Percentiles rank a stretch among this genome's conserved stretches.
These are phyloP conservation scores for Tachysurus vachellii DNA, from an alignment of 2,113 vertebrate species.

Conservation along the genomic window DNA sequence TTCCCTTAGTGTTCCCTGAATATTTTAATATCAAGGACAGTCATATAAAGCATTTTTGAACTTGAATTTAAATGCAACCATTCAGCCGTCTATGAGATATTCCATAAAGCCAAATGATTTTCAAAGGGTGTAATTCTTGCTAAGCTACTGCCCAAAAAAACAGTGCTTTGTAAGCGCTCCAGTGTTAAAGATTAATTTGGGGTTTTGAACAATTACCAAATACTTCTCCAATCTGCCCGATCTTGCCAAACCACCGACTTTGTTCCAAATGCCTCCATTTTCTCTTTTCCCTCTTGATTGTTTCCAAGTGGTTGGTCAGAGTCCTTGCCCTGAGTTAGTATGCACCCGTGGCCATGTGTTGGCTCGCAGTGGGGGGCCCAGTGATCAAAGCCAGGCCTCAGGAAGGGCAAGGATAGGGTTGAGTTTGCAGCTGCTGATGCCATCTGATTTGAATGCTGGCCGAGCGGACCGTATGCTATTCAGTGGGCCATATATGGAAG, in stretches of 20 bases:
- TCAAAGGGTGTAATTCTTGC: conserved; percentile 33
- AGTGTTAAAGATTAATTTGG: conserved; percentile 42
- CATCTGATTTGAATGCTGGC: conserved; percentile 60
- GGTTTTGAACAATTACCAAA: conserved; percentile 48
- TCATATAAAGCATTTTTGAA: no score
- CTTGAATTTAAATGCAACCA: conserved; percentile 11
- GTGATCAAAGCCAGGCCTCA: conserved; percentile 60
- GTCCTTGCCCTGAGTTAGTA: conserved; percentile 52
- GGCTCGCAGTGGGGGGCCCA: conserved; percentile 58
- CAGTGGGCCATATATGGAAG: conserved; percentile 41
- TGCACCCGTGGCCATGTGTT: conserved; percentile 58
- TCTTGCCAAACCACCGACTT: conserved; percentile 43
- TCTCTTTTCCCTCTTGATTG: conserved; percentile 52
- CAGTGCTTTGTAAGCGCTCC: conserved; percentile 38
- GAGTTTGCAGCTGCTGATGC: conserved; percentile 58
- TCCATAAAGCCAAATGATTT: conserved; percentile 45
- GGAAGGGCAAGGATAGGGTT: conserved; percentile 59
- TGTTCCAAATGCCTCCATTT: conserved; percentile 53
- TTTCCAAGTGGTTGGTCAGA: conserved; percentile 52
- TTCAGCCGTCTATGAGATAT: conserved; percentile 35
- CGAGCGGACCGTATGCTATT: conserved; percentile 49
- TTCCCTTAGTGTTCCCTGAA: no score
- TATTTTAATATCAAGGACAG: no score
- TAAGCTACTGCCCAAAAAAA: conserved; percentile 30
- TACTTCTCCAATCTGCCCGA: conserved; percentile 45